Evolutionary conservation across 2,113 vertebrate genomes (phyloP), one percentile per base, ranked within the genome.

Genomic region (Ellobius talpinus): DNA sequence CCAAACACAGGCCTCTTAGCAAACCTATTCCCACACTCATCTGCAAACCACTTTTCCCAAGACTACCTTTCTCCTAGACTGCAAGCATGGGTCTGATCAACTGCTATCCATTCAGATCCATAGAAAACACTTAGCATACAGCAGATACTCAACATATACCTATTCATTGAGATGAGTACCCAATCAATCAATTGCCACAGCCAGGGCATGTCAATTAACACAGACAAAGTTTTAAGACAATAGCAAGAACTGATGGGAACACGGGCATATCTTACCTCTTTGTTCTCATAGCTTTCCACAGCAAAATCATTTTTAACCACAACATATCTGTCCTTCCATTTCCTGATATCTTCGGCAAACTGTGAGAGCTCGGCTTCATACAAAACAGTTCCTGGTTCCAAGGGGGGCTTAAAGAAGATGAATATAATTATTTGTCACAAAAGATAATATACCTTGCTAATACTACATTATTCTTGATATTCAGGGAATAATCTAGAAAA

Each of bases 251-350:
- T 68, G 58, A 0, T 42, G 7, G 66, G 24, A 23, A 42, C 36
- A 1, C 36, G 63, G 39, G 73, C 23, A 6, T 7, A 4, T 23
- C 98, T 98, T 97, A 99, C 99, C 99, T 99, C 99, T 97, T 99
- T 98, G 96, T 97, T 99, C 90, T 99, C 99, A 89, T 99, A 99
- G 98, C 98, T 99, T 97, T 99, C 99, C 98, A 99, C 98, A 50
- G 98, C 97, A 97, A 99, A 99, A 97, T 99, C 99, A 4, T 98
- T 99, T 97, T 98, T 99, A 91, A 99, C 97, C 92, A 99, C 99
- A 0, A 99, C 14, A 0, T 99, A 99, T 97, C 99, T 97, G 65
- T 99, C 99, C 96, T 98, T 99, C 99, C 99, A 99, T 97, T 99
- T 99, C 98, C 98, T 99, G 98, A 98, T 95, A 12, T 99, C 99